These are phyloP conservation scores for Pandemis cinnamomeana DNA, from an alignment of 2,888 invertebrate genomes.

Conservation along the genomic window DNA sequence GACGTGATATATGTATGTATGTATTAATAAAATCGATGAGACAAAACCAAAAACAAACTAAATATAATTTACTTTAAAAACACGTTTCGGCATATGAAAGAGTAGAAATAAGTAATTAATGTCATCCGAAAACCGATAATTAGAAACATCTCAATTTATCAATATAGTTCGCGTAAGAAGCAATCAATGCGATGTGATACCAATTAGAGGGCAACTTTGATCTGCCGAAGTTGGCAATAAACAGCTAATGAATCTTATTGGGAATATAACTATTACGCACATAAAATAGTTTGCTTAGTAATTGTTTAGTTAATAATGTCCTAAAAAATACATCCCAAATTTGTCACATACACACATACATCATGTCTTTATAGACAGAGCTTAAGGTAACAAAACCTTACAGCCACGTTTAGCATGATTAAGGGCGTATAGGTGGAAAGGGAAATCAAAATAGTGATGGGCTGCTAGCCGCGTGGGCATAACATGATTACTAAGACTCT, in stretches of 20 bases:
- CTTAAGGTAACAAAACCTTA: too few species aligned
- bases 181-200: background rate
- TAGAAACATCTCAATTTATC: background rate
- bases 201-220: background rate
- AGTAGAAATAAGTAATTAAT: background rate
- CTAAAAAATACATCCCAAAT: too few species aligned
- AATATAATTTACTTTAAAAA: background rate
- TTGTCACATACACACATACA: too few species aligned
- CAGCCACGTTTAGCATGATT: too few species aligned
- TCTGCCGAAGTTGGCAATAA: background rate
- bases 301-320: background rate
- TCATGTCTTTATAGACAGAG: too few species aligned
- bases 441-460: too few species aligned
- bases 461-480: too few species aligned
- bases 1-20: too few species aligned
- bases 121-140: background rate
- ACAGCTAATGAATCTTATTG: background rate
- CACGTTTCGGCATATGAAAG: background rate
- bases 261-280: background rate
- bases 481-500: too few species aligned
- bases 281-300: background rate
- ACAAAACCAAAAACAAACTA: too few species aligned
- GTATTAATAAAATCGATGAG: too few species aligned
- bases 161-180: background rate
- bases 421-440: too few species aligned